Base-by-base conservation (phyloP, 2,888 invertebrate species). In the Eumerus sabulonum region DNA sequence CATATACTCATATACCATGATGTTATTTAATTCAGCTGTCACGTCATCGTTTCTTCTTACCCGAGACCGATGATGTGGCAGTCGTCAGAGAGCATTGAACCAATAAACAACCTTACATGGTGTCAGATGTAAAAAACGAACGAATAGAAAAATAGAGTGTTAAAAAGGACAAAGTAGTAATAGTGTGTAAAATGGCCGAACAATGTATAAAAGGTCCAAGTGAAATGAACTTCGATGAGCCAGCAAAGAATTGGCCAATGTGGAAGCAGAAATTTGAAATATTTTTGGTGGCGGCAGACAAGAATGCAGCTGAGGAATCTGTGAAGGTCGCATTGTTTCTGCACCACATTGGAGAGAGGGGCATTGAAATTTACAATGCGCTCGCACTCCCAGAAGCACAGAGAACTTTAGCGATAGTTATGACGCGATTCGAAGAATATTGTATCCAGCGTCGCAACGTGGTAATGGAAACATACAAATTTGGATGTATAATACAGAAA, bases 301-400 rank as follows among this genome's bases (percentile, higher is more conserved):
- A 70, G 38, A 36, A n/a, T 16, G 42, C 38, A 50, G 62, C 45
- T 3, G 54, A 14, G 38, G 71, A 71, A 36, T 42, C 36, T n/a
- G 9, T 68, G 27, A 70, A 70, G 27, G 48, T 62, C 27, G 53
- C 54, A 12, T 44, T 53, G 14, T 60, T 60, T 60, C 68, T 59
- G 9, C 62, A 62, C 35, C 70, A 70, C 35, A 70, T 70, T 47
- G 70, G 53, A 38, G 54, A 71, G 18, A 62, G 62, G 38, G 56
- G 50, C 13, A 63, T 63, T n/a, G 57, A 57, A 51, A 64, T 56
- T 12, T 72, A 44, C 36, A 72, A 64, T 27, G 45, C 71, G n/a
- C 50, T 71, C 36, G 57, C 42, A 14, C 19, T 57, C 1, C 45
- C 54, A 1, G 27, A 44, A 53, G 40, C 9, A 5, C 13, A 56